Evolutionary conservation across 2,113 vertebrate species (phyloP).

Genomic region (Edolisoma coerulescens): DNA sequence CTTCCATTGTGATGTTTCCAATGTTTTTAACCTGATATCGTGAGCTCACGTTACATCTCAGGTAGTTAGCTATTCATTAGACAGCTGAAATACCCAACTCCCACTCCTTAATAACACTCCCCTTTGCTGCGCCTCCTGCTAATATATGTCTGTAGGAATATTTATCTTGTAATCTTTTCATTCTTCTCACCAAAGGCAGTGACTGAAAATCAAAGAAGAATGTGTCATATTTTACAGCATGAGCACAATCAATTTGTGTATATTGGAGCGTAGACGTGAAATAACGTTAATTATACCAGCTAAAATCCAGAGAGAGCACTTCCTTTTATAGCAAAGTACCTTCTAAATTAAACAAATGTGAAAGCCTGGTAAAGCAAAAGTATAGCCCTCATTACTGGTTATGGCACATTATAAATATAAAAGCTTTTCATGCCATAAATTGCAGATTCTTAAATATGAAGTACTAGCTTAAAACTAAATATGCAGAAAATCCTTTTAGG

Average conservation of each 20-base stretch:
- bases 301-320: conserved; percentile 55
- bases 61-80: not conserved
- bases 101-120: not conserved
- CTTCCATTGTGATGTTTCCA: not conserved
- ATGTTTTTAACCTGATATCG: not conserved
- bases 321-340: conserved; percentile 62
- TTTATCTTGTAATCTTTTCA: conserved; percentile 34
- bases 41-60: not conserved
- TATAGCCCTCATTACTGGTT: conserved; percentile 49
- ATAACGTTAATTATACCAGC: conserved; percentile 53
- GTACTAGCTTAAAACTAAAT: conserved; percentile 42
- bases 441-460: conserved; percentile 51
- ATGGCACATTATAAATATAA: conserved; percentile 59
- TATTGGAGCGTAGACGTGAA: conserved; percentile 42
- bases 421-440: conserved; percentile 62
- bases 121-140: not conserved
- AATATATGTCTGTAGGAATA: conserved; percentile 8
- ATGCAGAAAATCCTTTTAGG: conserved; percentile 48
- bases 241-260: conserved; percentile 54
- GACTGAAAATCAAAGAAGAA: conserved; percentile 30
- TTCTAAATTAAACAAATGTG: conserved; percentile 68
- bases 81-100: not conserved
- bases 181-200: conserved; percentile 29
- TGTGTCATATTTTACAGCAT: conserved; percentile 1
- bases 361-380: conserved; percentile 47